Conservation (phyloP, 2,888 invertebrate species). For the Trachelus iudaicus region DNA sequence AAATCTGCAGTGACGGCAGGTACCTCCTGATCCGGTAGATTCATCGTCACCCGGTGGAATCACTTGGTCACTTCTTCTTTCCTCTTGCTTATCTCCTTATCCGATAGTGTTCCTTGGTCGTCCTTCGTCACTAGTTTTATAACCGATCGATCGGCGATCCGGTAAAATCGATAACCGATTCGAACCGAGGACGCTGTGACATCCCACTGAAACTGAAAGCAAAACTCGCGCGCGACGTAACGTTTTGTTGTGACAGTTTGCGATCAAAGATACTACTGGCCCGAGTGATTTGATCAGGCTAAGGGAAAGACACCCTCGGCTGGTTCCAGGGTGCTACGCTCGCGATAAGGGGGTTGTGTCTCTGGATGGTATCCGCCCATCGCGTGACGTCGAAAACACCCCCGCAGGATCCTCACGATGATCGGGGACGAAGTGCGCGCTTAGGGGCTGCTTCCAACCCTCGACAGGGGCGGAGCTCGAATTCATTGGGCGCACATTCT, state of each 20-base stretch:
- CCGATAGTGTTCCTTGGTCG: not conserved
- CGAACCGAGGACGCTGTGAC: not conserved
- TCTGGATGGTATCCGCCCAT: constrained; percentile 53
- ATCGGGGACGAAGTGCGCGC: not conserved
- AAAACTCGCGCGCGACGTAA: not conserved
- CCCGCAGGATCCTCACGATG: constrained; percentile 42
- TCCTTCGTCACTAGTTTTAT: not conserved
- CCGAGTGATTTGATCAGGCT: constrained; percentile 51
- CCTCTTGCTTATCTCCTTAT: not conserved
- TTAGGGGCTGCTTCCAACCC: constrained; percentile 38
- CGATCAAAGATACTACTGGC: constrained; percentile 49
- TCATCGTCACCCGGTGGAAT: constrained; percentile 42
- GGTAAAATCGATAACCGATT: not conserved
- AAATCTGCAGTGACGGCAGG: constrained; percentile 49
- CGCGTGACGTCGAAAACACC: constrained; percentile 44
- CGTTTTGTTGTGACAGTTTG: constrained; percentile 24
- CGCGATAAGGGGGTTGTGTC: constrained; percentile 45
- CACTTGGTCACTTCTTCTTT: not conserved
- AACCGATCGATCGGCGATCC: not conserved
- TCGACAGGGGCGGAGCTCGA: constrained; percentile 48
- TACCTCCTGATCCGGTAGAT: constrained; percentile 53
- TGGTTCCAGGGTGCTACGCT: constrained; percentile 16
- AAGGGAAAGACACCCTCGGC: constrained; percentile 32
- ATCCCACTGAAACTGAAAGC: not conserved
- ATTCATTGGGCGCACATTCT: constrained; percentile 11